phyloP scores from a whole-genome alignment of 2,797 vertebrate species.

The Morus bassanus region DNA sequence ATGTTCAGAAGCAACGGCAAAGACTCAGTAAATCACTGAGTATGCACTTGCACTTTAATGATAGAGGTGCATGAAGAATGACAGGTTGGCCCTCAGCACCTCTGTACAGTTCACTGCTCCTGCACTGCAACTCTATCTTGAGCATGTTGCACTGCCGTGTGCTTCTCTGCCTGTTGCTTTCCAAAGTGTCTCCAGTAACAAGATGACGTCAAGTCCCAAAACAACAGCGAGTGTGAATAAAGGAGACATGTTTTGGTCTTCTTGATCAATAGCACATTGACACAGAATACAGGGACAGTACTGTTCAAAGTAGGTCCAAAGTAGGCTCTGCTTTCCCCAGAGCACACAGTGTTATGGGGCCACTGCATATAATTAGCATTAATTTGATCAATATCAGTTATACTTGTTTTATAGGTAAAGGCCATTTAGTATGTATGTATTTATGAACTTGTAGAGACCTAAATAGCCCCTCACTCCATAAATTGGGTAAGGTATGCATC shows the following conservation, averaged over 20 bases:
- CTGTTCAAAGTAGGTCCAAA: too few species aligned
- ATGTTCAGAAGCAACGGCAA: neutral
- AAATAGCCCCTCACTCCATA: neutral
- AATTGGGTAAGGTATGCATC: neutral
- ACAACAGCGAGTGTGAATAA: neutral
- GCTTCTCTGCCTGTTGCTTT: neutral
- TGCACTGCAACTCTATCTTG: neutral
- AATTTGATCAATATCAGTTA: neutral
- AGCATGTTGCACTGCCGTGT: neutral
- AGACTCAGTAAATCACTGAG: neutral
- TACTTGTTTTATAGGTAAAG: neutral
- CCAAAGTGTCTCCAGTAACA: neutral
- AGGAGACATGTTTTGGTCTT: neutral
- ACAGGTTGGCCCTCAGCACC: neutral
- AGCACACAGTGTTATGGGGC: rapidly evolving
- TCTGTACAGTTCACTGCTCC: neutral
- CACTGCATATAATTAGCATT: neutral
- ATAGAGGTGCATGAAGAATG: neutral
- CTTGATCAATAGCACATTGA: neutral
- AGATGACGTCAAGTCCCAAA: neutral
- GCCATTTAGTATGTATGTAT: rapidly evolving
- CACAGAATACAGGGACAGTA: neutral
- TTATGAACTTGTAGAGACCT: neutral
- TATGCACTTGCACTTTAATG: neutral
- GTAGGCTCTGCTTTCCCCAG: neutral